These are phyloP conservation scores for Channallabes apus DNA, from an alignment of 2,797 vertebrate species.

Conservation along the genomic window DNA sequence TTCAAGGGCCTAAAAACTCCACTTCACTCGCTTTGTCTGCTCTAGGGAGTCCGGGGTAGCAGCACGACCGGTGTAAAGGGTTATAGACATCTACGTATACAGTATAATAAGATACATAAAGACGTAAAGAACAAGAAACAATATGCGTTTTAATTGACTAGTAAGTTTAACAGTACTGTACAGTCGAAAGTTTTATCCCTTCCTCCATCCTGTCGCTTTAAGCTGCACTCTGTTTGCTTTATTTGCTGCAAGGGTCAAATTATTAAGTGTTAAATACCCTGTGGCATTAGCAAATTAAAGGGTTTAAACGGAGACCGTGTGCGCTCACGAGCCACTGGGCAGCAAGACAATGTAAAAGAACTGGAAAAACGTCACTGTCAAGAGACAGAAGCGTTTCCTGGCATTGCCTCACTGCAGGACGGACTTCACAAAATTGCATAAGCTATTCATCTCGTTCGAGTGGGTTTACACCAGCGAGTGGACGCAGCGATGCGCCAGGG, in stretches of 20 bases:
- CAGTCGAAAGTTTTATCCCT: constrained; percentile 2
- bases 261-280: constrained; percentile 34
- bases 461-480: constrained; percentile 54
- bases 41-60: not conserved
- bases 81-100: too few species aligned
- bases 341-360: constrained; percentile 41
- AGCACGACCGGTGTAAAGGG: not conserved
- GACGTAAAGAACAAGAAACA: not conserved
- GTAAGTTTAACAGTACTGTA: too few species aligned
- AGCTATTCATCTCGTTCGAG: constrained; percentile 57
- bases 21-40: constrained; percentile 36
- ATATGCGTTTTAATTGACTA: not conserved
- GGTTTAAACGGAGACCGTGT: not conserved
- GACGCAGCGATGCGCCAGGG: constrained; percentile 40
- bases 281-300: constrained; percentile 39
- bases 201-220: not conserved
- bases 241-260: constrained; percentile 33
- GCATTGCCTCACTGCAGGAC: constrained; percentile 51
- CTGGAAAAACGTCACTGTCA: constrained; percentile 30
- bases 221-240: not conserved
- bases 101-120: not conserved
- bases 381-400: constrained; percentile 55
- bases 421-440: constrained; percentile 57
- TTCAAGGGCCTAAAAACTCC: constrained; percentile 48
- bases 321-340: constrained; percentile 38